Base-by-base conservation (phyloP, 2,797 vertebrate genomes). In the Micrastur ruficollis region DNA sequence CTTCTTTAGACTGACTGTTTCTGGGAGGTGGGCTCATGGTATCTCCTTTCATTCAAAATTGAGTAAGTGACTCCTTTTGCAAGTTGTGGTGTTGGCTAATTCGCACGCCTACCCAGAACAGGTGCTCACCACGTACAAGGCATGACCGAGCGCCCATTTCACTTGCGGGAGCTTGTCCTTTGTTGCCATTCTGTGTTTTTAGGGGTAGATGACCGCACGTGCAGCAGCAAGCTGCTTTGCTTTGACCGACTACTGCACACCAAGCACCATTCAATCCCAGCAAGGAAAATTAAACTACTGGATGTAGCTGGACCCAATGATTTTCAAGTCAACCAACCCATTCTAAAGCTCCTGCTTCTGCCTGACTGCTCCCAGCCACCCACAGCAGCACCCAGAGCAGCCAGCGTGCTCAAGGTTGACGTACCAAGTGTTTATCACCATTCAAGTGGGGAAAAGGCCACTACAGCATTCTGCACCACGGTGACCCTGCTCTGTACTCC, bases 81-180 rank as follows among this genome's bases (percentile, higher is more conserved):
- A 87, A 59, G 38, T 7, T 32, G 32, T 23, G 7, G 4, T 5
- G 26, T 27, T 44, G 23, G 36, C 32, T 9, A 25, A 42, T 32
- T 21, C 31, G 58, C 56, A 44, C 44, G 21, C 32, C 52, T 29
- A 21, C 58, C 52, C 6, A 1, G 14, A 73, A 46, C 11, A 67
- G 32, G n/a, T 8, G 25, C 20, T 82, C 14, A 5, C 26, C 6
- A 4, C 3, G 2, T 8, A 22, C 55, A 16, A 62, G 40, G 47
- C 49, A 15, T 3, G 70, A 27, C 32, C 2, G 1, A 34, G 32
- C 1, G 5, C 31, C 1, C 1, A 3, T 50, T 83, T 29, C 21
- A 6, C 22, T 29, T 46, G 12, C 20, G 19, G 25, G 44, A 34
- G 36, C 22, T 65, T 16, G 4, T 14, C 53, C 31, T 46, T 53